Conservation (phyloP, 2,888 invertebrate species). For the Troides helena region DNA sequence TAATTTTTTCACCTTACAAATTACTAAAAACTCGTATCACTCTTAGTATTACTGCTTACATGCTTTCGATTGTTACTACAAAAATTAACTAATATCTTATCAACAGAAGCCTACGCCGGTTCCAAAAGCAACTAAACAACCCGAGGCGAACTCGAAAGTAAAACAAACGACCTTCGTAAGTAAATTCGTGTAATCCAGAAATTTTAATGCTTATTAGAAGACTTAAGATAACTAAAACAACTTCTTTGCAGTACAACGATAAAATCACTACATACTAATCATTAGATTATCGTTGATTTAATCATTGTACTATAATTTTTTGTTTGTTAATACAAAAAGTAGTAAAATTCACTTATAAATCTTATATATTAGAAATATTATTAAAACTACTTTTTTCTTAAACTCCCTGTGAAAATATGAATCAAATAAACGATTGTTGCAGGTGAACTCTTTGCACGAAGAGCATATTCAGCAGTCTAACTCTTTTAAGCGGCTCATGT, state of each 20-base stretch:
- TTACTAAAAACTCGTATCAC: too few relatives aligned
- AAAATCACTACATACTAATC: too few relatives aligned
- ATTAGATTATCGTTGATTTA: too few relatives aligned
- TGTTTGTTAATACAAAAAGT: too few relatives aligned
- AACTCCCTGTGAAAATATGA: background rate
- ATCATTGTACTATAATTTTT: too few relatives aligned
- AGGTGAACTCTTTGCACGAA: conserved; percentile 85
- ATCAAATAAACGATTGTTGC: conserved; percentile 40
- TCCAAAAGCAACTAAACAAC: conserved; percentile 62
- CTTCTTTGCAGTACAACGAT: background rate
- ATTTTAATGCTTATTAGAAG: background rate
- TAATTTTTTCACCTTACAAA: background rate
- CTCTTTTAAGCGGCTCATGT: conserved; percentile 95
- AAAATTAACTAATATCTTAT: background rate
- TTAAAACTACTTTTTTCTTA: too few relatives aligned
- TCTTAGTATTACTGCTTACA: background rate
- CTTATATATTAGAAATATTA: too few relatives aligned
- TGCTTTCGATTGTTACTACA: background rate
- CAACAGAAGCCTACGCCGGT: conserved; percentile 63
- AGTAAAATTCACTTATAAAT: too few relatives aligned
- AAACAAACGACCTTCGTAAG: conserved; percentile 78
- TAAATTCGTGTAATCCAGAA: conserved; percentile 28
- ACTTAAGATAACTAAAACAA: background rate
- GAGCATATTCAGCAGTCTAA: conserved; percentile 95
- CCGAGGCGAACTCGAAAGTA: conserved; percentile 58